These are phyloP conservation scores for Orientallactaga sibirica DNA, from an alignment of 2,797 vertebrate genomes.

Conservation along the genomic window DNA sequence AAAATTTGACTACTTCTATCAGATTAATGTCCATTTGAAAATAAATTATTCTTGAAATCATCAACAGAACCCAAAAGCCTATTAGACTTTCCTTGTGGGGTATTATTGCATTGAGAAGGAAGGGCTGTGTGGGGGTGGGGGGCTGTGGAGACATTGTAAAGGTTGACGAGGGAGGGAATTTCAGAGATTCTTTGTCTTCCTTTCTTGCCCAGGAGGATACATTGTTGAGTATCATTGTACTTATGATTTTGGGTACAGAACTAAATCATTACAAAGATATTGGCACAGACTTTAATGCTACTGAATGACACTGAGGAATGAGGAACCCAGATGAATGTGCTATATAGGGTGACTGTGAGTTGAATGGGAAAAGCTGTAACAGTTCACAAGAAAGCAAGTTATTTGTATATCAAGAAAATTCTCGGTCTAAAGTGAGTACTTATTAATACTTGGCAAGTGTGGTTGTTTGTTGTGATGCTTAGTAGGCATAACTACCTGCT, in stretches of 20 bases:
- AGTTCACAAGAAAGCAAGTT: not conserved
- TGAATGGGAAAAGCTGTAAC: not conserved
- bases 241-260: not conserved
- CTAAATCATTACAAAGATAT: not conserved
- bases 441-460: not conserved
- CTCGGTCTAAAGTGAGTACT: not conserved
- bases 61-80: slow-evolving; percentile 74
- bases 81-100: slow-evolving; percentile 61
- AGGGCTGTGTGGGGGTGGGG: not conserved
- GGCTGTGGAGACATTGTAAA: not conserved
- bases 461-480: not conserved
- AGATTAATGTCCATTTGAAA: slow-evolving; percentile 80
- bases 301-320: not conserved
- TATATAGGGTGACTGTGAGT: not conserved
- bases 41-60: slow-evolving; percentile 81
- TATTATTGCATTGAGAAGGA: not conserved
- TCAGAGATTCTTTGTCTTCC: not conserved
- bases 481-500: fast-evolving
- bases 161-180: not conserved
- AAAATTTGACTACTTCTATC: slow-evolving; percentile 78
- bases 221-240: not conserved
- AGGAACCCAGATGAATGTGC: not conserved
- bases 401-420: slow-evolving; percentile 31
- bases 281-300: slow-evolving; percentile 12
- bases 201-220: not conserved